Conservation (phyloP, 2,888 invertebrate species). For the Lamellibrachia satsuma region DNA sequence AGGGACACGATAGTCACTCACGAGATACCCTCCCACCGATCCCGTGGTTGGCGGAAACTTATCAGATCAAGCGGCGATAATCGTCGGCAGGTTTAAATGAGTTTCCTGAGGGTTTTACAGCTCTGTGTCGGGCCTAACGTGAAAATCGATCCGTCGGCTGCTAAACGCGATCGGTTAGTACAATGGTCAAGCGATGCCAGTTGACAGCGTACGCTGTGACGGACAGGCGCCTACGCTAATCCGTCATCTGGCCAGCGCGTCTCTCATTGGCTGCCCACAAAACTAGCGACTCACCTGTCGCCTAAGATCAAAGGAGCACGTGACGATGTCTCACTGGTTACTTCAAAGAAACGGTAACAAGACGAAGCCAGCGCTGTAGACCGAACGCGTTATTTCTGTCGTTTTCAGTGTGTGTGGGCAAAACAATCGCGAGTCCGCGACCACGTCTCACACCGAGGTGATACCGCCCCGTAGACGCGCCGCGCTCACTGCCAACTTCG, state of each 20-base stretch:
- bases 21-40: background rate
- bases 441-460: background rate
- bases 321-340: background rate
- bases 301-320: background rate
- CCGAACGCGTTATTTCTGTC: background rate
- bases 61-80: background rate
- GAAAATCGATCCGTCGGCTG: background rate
- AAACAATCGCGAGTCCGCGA: background rate
- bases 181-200: background rate
- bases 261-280: background rate
- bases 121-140: background rate
- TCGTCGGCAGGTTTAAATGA: background rate
- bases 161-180: background rate
- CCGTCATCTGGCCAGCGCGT: background rate
- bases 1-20: background rate
- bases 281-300: background rate
- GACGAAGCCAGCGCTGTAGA: slow-evolving; percentile 11
- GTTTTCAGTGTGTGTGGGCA: background rate
- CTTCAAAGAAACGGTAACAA: slow-evolving; percentile 10
- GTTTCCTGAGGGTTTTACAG: background rate
- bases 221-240: background rate
- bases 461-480: background rate
- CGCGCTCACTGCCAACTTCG: background rate
- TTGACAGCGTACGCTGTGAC: background rate
- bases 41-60: background rate